phyloP scores from a whole-genome alignment of 1,140 invertebrate genomes.

The Cepaea nemoralis region DNA sequence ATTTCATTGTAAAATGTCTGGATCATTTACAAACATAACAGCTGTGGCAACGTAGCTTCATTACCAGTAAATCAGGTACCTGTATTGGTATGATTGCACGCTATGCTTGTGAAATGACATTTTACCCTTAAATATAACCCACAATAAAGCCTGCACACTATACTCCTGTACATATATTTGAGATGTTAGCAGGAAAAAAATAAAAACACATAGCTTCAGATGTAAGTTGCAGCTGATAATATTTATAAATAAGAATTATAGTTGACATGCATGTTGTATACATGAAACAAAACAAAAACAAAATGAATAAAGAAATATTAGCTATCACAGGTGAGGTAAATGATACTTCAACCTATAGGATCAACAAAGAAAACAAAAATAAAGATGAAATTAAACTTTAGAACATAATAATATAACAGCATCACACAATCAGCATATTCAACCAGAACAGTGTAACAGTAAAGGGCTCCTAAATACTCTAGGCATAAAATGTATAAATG shows the following conservation, averaged over 20 bases:
- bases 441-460: no score
- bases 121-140: no score
- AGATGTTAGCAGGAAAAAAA: not conserved
- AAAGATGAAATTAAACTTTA: not conserved
- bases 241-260: not conserved
- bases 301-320: not conserved
- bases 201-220: not conserved
- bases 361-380: not conserved
- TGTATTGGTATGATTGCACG: no score
- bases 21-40: no score
- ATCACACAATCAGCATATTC: no score
- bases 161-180: not conserved
- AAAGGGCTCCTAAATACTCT: no score
- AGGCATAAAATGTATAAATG: no score
- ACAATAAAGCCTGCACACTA: not conserved
- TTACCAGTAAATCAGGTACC: no score
- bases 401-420: no score
- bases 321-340: not conserved
- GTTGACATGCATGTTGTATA: not conserved
- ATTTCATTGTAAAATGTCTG: no score
- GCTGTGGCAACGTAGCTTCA: no score
- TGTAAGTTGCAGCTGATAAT: not conserved
- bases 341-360: not conserved
- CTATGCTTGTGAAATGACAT: no score
- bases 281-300: not conserved